These are phyloP conservation scores for Phaethon lepturus DNA, from an alignment of 2,113 vertebrate genomes.

Conservation along the genomic window DNA sequence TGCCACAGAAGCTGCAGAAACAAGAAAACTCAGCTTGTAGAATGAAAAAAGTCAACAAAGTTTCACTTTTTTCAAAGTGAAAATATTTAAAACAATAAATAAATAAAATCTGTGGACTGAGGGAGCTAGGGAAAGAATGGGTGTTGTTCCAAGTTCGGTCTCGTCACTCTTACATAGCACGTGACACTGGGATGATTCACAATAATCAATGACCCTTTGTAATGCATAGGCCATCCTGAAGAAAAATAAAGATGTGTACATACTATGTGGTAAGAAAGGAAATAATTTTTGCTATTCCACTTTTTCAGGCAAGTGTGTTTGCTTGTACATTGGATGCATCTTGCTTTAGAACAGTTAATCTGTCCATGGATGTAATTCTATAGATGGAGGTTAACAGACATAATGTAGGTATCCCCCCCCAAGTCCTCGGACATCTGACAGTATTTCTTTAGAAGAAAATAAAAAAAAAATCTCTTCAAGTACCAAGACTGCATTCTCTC, in stretches of 20 bases:
- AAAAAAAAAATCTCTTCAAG: background rate
- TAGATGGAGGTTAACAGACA: background rate
- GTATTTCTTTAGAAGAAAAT: background rate
- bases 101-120: background rate
- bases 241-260: background rate
- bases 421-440: background rate
- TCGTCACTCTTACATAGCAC: background rate
- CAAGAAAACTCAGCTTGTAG: background rate
- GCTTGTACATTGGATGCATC: background rate
- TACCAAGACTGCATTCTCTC: background rate
- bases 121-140: background rate
- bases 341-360: background rate
- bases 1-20: background rate
- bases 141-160: rapidly evolving
- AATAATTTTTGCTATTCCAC: background rate
- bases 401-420: background rate
- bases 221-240: background rate
- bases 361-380: background rate
- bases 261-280: background rate
- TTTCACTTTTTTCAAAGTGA: no score
- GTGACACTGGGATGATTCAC: background rate
- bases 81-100: background rate
- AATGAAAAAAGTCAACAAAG: background rate
- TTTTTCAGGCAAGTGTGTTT: background rate
- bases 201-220: background rate